Base-by-base conservation (phyloP, 2,113 vertebrate species). In the Semnornis frantzii region DNA sequence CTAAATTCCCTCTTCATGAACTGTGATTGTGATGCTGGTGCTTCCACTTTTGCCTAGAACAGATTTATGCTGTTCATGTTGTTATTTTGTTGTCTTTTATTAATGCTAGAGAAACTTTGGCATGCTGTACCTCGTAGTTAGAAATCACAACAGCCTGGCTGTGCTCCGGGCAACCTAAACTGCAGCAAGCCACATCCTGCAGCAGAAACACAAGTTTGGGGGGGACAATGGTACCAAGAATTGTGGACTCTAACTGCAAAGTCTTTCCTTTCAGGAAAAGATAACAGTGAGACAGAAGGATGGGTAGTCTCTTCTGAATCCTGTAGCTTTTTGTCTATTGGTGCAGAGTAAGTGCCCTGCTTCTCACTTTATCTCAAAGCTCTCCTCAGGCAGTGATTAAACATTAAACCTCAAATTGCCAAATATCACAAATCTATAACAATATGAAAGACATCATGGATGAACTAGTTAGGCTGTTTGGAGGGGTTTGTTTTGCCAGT, bases 291-390 rank as follows among this genome's bases (percentile, higher is more conserved):
- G 96, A 99, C 99, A 2, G 99, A 99, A 97, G 99, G 99, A 69
- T 99, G 99, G 99, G 99, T 99, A 24, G 98, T 99, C 72, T 99
- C 99, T 28, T 99, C 99, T 16, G 99, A 99, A 97, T 99, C 99
- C 46, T 99, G 99, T 92, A 99, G 99, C 96, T 99, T 99, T 97
- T 98, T 99, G 97, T 99, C 99, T 86, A 99, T 99, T 17, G 99
- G 99, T 77, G 99, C 99, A 79, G 98, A 98, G 99, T 99, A 97
- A 98, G 97, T 98, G 93, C 23, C 39, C 60, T 8, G 17, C 73
- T 59, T 90, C 83, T 81, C 31, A 33, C 86, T 42, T 80, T 20
- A 44, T 87, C 27, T 76, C 68, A 88, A 89, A 79, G 46, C 16
- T 88, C 59, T 79, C 46, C 24, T 80, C 31, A 65, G 20, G 65